Evolutionary conservation across 2,797 vertebrate genomes (phyloP), one percentile per base, ranked within the genome.

Genomic region (Chiropotes sagulatus): DNA sequence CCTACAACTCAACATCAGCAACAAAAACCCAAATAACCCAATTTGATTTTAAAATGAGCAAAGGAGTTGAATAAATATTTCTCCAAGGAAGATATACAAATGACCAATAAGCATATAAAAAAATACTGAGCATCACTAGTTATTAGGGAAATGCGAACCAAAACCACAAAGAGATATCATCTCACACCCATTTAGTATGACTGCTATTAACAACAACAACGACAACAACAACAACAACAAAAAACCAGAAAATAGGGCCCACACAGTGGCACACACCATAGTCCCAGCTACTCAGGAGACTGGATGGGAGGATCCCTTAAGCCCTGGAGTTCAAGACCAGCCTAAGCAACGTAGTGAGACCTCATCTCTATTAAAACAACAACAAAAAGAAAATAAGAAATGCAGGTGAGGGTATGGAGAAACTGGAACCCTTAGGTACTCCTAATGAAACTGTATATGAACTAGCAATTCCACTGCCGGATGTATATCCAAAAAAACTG

Each of bases 61-160:
- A 90, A 96, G 26, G 5, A 79, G 33, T 41, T 72, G 39, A 88
- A 87, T 52, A 36, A 64, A 41, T 46, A 87, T 79, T 78, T 80
- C 79, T 89, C 50, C n/a, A 87, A 96, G 13, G 30, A 75, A 75
- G 54, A 64, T 75, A 81, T n/a, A 64, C 33, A 86, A 86, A 86
- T 36, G 28, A 76, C 22, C 30, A 61, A 79, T 4, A 85, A 61
- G 41, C n/a, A 81, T 22, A 89, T 61, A 72, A 94, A 86, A 75
- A 96, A 70, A 80, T 83, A 73, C 20, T 90, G 33, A 72, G 94
- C 33, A 54, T 82, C 61, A 94, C 36, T 76, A 87, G 50, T 64
- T 6, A 75, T 13, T 57, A 79, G 61, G 28, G 26, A 96, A 79
- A 95, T 67, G 11, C 4, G 93, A 95, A 90, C 28, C 46, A 93